Conservation (phyloP, 2,113 vertebrate genomes). For the Parotia lawesii region DNA sequence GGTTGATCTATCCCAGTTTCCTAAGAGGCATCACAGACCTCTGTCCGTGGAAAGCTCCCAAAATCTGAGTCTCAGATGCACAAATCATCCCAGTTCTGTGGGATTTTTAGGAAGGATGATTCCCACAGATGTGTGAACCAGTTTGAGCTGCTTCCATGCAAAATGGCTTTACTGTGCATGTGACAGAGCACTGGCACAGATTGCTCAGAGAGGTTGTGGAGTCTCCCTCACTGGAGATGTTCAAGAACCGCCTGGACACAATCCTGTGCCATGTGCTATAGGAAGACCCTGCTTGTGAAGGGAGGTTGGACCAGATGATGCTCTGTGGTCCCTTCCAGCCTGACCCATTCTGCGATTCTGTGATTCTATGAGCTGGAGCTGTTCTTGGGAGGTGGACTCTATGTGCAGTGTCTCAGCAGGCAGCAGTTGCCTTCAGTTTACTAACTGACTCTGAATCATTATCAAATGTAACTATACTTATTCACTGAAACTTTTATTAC, state of each 20-base stretch:
- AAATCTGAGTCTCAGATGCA: not conserved
- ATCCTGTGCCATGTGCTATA: not conserved
- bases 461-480: slow-evolving; percentile 22
- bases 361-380: not conserved
- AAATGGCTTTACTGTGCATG: not conserved
- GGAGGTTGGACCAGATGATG: not conserved
- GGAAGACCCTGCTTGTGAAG: not conserved
- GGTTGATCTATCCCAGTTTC: not conserved
- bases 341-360: not conserved
- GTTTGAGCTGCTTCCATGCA: not conserved
- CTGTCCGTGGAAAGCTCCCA: not conserved
- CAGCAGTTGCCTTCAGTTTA: not conserved
- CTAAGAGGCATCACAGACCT: not conserved
- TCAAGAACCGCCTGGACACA: not conserved
- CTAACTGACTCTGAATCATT: not conserved
- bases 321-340: not conserved
- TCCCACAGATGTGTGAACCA: not conserved
- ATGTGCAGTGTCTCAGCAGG: not conserved
- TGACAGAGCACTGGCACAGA: not conserved
- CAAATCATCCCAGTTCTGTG: not conserved
- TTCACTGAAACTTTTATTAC: not conserved
- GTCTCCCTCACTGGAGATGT: not conserved
- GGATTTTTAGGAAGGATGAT: not conserved
- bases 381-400: not conserved
- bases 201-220: not conserved